Evolutionary conservation across 2,888 invertebrate species (phyloP), one percentile per base, ranked within the genome.

Genomic region (Dioctria linearis): DNA sequence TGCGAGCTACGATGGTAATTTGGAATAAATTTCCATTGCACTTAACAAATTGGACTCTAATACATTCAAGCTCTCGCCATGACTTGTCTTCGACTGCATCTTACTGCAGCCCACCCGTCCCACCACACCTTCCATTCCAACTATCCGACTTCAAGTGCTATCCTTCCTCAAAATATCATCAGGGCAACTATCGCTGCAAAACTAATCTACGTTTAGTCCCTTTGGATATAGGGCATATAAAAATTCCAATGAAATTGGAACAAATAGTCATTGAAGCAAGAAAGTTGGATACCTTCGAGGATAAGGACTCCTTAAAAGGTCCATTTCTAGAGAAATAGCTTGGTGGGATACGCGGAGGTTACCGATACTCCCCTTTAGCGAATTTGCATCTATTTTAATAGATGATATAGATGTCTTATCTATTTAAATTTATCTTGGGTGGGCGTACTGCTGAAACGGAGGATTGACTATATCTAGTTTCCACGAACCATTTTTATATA

Each of bases 21-120:
- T 13, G 11, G 76, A 76, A 76, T 76, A 76, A 76, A 76, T 76
- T 76, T 76, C 63, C 76, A 76, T 76, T 76, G 49, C 76, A 76
- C 76, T 76, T 76, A 76, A 76, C 63, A 76, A 76, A 76, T 76
- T 76, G 76, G 49, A n/a, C 76, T 39, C 63, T 42, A 59, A 59
- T 75, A 76, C 63, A 63, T 63, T 61, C 61, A 39, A 57, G 57
- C n/a, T 71, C 11, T 71, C 46, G 71, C n/a, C 37, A 4, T 13
- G 11, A 11, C 6, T n/a, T 13, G 46, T 37, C 51, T 37, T 3
- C 43, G 49, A 42, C 13, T 43, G 46, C 25, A 67, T 67, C 13
- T 25, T 25, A 25, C 25, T 25, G 25, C 2, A 25, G 2, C 25
- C 2, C 25, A 25, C 25, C 25, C 25, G 2, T 25, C 25, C 25